Percentiles rank a stretch among this genome's conserved stretches.
phyloP scores from a whole-genome alignment of 1,140 invertebrate species.

The Luehdorfia chinensis region DNA sequence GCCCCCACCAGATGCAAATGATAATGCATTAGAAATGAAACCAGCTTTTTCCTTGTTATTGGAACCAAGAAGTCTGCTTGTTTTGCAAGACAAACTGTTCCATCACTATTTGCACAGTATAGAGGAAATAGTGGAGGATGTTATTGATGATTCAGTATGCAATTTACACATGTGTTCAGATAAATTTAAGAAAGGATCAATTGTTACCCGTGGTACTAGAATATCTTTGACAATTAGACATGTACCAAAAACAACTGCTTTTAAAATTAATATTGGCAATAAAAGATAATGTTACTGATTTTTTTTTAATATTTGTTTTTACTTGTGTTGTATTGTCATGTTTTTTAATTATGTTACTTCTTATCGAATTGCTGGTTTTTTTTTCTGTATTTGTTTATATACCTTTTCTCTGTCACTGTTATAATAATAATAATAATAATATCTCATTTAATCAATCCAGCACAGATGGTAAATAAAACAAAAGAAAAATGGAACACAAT shows the following conservation, averaged over 20 bases:
- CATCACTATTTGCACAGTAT: slow-evolving; percentile 93
- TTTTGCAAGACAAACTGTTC: slow-evolving; percentile 92
- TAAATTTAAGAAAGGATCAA: slow-evolving; percentile 76
- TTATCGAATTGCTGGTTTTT: no score
- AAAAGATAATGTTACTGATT: slow-evolving; percentile 69
- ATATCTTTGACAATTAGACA: slow-evolving; percentile 96
- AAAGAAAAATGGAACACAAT: no score
- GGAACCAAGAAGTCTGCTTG: slow-evolving; percentile 91
- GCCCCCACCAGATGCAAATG: slow-evolving; percentile 42
- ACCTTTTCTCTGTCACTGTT: no score
- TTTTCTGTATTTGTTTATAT: no score
- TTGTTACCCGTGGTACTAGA: slow-evolving; percentile 83
- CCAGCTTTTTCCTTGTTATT: slow-evolving; percentile 85
- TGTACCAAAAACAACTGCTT: slow-evolving; percentile 88
- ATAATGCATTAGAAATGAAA: slow-evolving; percentile 26
- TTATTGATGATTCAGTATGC: slow-evolving; percentile 80
- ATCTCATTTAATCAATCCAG: no score
- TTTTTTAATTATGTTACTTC: no score
- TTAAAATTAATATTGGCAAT: slow-evolving; percentile 84
- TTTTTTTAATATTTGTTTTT: slow-evolving; percentile 8
- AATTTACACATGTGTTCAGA: slow-evolving; percentile 83
- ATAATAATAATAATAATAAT: no score
- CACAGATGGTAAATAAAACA: no score
- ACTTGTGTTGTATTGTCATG: no score
- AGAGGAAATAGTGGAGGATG: slow-evolving; percentile 84